phyloP scores from a whole-genome alignment of 2,113 vertebrate genomes.

The Uropsilus gracilis region DNA sequence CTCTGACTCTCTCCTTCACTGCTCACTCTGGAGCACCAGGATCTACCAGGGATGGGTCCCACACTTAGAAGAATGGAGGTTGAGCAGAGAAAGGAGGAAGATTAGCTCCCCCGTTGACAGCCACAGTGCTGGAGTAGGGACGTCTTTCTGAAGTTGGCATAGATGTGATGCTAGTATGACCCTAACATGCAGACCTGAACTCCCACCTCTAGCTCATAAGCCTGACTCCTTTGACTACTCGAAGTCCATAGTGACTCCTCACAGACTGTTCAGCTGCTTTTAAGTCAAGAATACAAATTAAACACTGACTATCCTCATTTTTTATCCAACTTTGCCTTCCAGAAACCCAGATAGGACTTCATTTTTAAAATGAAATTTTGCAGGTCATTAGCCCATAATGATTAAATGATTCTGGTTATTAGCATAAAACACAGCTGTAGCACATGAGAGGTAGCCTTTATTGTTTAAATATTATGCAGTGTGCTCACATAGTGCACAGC shows the following conservation, averaged over 20 bases:
- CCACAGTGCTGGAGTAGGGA: not conserved
- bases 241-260: fast-evolving
- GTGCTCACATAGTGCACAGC: not conserved
- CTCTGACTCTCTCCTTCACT: not conserved
- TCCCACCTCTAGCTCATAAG: not conserved
- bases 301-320: conserved; percentile 27
- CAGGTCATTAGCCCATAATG: conserved; percentile 70
- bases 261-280: not conserved
- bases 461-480: conserved; percentile 61
- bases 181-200: not conserved
- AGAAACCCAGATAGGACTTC: conserved; percentile 49
- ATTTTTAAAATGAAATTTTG: conserved; percentile 73
- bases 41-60: not conserved
- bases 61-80: not conserved
- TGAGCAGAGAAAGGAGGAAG: not conserved
- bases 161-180: not conserved
- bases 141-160: not conserved
- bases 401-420: conserved; percentile 71
- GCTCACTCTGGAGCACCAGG: not conserved
- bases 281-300: not conserved
- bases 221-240: fast-evolving
- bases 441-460: conserved; percentile 25
- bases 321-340: conserved; percentile 60
- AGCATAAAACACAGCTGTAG: conserved; percentile 53
- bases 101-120: not conserved